Percentiles rank a stretch among this genome's conserved stretches.
phyloP scores from a whole-genome alignment of 1,140 invertebrate genomes.

The Drosophila sproati region DNA sequence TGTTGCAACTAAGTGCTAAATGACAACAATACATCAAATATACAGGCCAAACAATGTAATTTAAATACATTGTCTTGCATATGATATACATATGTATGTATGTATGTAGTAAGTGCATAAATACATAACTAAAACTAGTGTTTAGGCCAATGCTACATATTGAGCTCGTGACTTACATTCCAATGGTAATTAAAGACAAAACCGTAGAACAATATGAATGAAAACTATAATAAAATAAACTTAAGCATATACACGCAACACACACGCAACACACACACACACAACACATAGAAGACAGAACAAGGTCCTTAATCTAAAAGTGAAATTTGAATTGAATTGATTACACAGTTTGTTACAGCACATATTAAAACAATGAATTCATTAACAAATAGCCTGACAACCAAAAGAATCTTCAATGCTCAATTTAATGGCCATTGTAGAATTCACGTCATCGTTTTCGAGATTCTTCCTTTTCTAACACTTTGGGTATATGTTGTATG shows the following conservation, averaged over 20 bases:
- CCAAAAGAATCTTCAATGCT: background rate
- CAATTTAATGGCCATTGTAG: background rate
- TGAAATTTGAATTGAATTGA: background rate
- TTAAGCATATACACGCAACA: background rate
- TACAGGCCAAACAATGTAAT: background rate
- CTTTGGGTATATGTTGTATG: too few species aligned
- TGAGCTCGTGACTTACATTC: conserved; percentile 8
- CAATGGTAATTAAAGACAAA: conserved; percentile 2
- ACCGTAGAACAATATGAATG: conserved; percentile 1
- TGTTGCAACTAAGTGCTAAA: conserved; percentile 46
- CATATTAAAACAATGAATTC: background rate
- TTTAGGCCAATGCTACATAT: conserved; percentile 21
- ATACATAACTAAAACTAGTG: conserved; percentile 27
- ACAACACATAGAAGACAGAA: background rate
- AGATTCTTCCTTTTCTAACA: background rate
- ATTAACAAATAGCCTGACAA: background rate
- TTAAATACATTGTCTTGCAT: background rate
- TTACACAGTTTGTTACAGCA: conserved; percentile 7
- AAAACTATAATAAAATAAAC: background rate
- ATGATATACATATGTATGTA: conserved; percentile 14
- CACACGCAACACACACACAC: background rate
- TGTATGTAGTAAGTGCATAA: conserved; percentile 20
- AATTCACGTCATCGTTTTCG: background rate
- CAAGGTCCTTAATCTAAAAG: conserved; percentile 1
- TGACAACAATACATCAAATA: conserved; percentile 38